Evolutionary conservation across 2,888 invertebrate genomes (phyloP), one percentile per base, ranked within the genome.

Genomic region (Antheraea assamensis): DNA sequence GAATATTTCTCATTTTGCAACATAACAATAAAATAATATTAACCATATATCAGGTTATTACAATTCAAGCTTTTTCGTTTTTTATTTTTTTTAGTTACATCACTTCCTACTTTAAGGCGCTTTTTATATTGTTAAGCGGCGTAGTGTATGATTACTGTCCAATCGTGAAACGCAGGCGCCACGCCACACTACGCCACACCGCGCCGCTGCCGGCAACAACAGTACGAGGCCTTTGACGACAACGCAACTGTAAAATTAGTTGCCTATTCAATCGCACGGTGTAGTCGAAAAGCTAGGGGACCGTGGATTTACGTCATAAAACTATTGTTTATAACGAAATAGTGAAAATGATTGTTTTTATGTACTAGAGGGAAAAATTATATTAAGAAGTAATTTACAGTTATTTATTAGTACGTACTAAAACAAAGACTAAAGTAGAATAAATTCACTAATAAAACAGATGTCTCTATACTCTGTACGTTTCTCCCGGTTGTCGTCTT

Each of bases 181-280:
- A 74, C 75, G 81, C 81, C 79, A 81, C 79, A 81, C 81, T 82
- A 80, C 80, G 75, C 35, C 68, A n/a, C 3, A 80, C 81, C 83
- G 75, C 35, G 35, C 13, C 3, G 80, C 81, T 83, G 84, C 87
- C 87, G 82, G 87, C 88, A 88, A 87, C 85, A 86, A 87, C 85
- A 90, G 87, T 86, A 86, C 87, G 88, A 88, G 85, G 85, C 86
- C 88, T 90, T 88, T 86, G 82, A 84, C 81, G 86, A 83, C 81
- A 86, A 89, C 83, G 86, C 83, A 81, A 83, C 85, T 91, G 90
- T 90, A 88, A 90, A 91, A 92, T 91, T 90, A 88, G 87, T 83
- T 86, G 84, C 82, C 84, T 86, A 88, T 90, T 87, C 83, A 88
- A 84, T 80, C 82, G 85, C 79, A 79, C 76, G 78, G 42, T 76